Evolutionary conservation across 2,797 vertebrate genomes (phyloP).

Genomic region (Pangasius krempfi): DNA sequence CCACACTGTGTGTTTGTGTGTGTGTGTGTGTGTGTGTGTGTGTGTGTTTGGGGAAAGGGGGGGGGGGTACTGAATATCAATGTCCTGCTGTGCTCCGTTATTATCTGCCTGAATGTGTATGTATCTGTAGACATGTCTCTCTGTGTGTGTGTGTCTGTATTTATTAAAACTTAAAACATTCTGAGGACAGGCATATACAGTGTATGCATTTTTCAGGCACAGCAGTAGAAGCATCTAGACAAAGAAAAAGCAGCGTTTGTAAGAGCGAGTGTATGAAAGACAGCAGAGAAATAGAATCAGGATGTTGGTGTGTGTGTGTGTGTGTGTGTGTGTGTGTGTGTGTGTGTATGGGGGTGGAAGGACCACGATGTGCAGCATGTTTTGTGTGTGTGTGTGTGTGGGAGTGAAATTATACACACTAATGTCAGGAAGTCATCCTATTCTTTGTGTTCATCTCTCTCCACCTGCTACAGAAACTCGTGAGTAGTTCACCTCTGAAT

Average conservation of each 20-base stretch:
- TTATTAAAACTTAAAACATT: background rate
- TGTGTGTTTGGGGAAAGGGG: too few relatives aligned
- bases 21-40: conserved; percentile 60
- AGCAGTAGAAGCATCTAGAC: background rate
- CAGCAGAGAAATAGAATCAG: conserved; percentile 17
- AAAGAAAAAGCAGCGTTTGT: conserved; percentile 1
- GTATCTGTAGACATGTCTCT: conserved; percentile 48
- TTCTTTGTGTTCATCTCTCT: conserved; percentile 48
- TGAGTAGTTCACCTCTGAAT: conserved; percentile 51
- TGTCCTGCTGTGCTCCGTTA: conserved; percentile 49
- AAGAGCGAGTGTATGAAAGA: conserved; percentile 15
- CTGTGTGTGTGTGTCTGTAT: conserved; percentile 7
- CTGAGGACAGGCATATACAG: background rate
- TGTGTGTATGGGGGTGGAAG: conserved; percentile 51
- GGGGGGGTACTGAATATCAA: conserved; percentile 60
- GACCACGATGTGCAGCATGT: conserved; percentile 38
- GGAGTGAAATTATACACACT: conserved; percentile 49
- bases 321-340: conserved; percentile 42
- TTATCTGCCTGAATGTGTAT: conserved; percentile 61
- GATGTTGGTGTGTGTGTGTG: conserved; percentile 23
- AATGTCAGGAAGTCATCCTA: conserved; percentile 45
- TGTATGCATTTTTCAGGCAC: background rate
- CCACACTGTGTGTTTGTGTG: conserved; percentile 46
- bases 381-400: conserved; percentile 44
- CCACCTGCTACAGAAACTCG: conserved; percentile 28